These are phyloP conservation scores for Drosophila seguyi DNA, from an alignment of 1,140 invertebrate genomes.

Conservation along the genomic window DNA sequence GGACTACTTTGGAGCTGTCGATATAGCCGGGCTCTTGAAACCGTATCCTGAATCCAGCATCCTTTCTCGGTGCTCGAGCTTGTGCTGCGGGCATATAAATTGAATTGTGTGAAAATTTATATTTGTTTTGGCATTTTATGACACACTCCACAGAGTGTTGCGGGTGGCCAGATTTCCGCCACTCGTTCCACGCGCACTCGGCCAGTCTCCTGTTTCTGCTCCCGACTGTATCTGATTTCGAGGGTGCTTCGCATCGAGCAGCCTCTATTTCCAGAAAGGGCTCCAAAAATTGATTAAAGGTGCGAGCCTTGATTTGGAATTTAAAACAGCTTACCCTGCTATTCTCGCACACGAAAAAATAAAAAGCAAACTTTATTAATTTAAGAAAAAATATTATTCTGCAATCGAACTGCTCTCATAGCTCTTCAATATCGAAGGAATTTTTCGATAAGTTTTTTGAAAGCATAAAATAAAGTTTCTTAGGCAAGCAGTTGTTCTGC, in stretches of 20 bases:
- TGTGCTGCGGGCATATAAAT: conserved; percentile 61
- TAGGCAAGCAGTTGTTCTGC: not conserved
- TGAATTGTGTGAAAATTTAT: conserved; percentile 75
- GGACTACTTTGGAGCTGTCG: conserved; percentile 45
- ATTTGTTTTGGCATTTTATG: conserved; percentile 76
- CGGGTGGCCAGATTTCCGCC: conserved; percentile 39
- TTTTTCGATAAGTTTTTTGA: not conserved
- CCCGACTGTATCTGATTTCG: conserved; percentile 36
- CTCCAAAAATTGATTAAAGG: conserved; percentile 71
- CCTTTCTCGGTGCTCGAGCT: conserved; percentile 36
- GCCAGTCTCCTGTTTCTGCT: conserved; percentile 21
- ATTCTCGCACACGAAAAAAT: conserved; percentile 3
- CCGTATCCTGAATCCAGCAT: conserved; percentile 49
- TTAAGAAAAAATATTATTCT: not conserved
- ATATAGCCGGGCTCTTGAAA: conserved; percentile 50
- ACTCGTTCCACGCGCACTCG: not conserved
- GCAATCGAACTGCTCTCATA: not conserved
- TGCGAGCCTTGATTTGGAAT: conserved; percentile 60
- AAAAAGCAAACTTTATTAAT: not conserved
- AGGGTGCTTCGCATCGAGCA: conserved; percentile 18
- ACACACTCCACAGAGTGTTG: conserved; percentile 59
- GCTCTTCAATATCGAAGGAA: not conserved
- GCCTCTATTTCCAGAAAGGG: conserved; percentile 11
- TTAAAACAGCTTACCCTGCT: conserved; percentile 52
- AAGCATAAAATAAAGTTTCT: not conserved